These are phyloP conservation scores for Psittacula echo DNA, from an alignment of 2,797 vertebrate genomes.

Conservation along the genomic window DNA sequence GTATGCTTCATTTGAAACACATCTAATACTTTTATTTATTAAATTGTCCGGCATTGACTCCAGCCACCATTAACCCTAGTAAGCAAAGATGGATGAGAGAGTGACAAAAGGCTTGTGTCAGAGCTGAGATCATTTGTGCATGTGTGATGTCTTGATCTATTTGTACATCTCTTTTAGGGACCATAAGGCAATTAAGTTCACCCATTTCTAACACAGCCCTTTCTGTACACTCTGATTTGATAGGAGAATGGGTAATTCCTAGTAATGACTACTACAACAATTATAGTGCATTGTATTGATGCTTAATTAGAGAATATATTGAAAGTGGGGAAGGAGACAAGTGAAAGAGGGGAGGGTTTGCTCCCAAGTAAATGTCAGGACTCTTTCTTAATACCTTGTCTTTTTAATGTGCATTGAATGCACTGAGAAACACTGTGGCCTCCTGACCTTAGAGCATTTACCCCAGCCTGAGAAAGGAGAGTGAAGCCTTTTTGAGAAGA, in stretches of 20 bases:
- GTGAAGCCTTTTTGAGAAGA: constrained; percentile 17
- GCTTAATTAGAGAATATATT: constrained; percentile 78
- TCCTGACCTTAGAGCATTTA: constrained; percentile 72
- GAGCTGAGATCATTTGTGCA: constrained; percentile 29
- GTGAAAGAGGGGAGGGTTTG: constrained; percentile 23
- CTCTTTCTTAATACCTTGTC: constrained; percentile 72
- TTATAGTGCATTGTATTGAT: constrained; percentile 76
- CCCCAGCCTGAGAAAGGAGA: constrained; percentile 50
- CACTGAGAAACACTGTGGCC: constrained; percentile 64
- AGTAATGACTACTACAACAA: constrained; percentile 79
- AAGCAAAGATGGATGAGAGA: constrained; percentile 71
- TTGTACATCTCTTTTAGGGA: constrained; percentile 75
- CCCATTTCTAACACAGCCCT: constrained; percentile 71
- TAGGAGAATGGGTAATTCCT: constrained; percentile 77
- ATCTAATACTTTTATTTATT: constrained; percentile 64
- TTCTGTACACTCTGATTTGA: constrained; percentile 63
- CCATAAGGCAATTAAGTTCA: constrained; percentile 74
- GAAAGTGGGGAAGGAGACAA: constrained; percentile 63
- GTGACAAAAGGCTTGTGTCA: constrained; percentile 72
- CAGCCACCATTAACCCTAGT: constrained; percentile 62
- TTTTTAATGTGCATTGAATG: constrained; percentile 63
- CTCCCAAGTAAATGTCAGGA: constrained; percentile 72
- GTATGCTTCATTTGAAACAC: constrained; percentile 63
- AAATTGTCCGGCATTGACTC: constrained; percentile 32
- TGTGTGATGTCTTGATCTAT: constrained; percentile 80